Evolutionary conservation across 2,888 invertebrate species (phyloP).

Genomic region (Steinernema carpocapsae): DNA sequence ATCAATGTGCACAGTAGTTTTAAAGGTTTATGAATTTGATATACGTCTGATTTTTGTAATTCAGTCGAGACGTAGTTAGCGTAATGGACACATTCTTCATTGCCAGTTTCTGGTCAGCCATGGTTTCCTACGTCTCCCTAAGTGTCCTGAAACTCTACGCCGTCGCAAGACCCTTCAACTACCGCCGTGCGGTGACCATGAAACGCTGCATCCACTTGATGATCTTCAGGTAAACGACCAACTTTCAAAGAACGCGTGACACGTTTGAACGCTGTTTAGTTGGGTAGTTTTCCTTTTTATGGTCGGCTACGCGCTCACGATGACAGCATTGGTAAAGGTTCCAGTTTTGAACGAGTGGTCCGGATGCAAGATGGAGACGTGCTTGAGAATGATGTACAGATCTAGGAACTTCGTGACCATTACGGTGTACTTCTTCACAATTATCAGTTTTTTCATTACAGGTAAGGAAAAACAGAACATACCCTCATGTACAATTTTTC

Average conservation of each 20-base stretch:
- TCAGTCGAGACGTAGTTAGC: slow-evolving; percentile 61
- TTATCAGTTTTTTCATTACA: slow-evolving; percentile 59
- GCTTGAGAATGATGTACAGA: slow-evolving; percentile 55
- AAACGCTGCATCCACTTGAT: slow-evolving; percentile 61
- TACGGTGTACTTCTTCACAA: slow-evolving; percentile 56
- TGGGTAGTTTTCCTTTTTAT: slow-evolving; percentile 62
- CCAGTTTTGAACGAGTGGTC: slow-evolving; percentile 62
- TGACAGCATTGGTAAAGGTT: slow-evolving; percentile 60
- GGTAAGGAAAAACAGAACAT: too few relatives aligned
- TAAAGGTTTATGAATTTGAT: too few relatives aligned
- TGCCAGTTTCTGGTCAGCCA: slow-evolving; percentile 62
- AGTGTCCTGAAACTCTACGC: slow-evolving; percentile 62
- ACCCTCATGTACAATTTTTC: too few relatives aligned
- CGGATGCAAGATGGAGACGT: slow-evolving; percentile 64
- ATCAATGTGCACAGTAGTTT: too few relatives aligned
- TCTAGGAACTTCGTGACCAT: slow-evolving; percentile 54
- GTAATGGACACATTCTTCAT: slow-evolving; percentile 61
- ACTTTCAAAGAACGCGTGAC: slow-evolving; percentile 34
- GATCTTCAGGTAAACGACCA: slow-evolving; percentile 50
- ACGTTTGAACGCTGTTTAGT: too few relatives aligned
- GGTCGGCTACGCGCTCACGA: slow-evolving; percentile 54
- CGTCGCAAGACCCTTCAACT: slow-evolving; percentile 63
- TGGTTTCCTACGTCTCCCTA: slow-evolving; percentile 61
- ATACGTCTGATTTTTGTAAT: slow-evolving; percentile 36
- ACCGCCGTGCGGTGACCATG: slow-evolving; percentile 64